Evolutionary conservation across 1,140 invertebrate species (phyloP).

Genomic region (Anastrepha ludens): DNA sequence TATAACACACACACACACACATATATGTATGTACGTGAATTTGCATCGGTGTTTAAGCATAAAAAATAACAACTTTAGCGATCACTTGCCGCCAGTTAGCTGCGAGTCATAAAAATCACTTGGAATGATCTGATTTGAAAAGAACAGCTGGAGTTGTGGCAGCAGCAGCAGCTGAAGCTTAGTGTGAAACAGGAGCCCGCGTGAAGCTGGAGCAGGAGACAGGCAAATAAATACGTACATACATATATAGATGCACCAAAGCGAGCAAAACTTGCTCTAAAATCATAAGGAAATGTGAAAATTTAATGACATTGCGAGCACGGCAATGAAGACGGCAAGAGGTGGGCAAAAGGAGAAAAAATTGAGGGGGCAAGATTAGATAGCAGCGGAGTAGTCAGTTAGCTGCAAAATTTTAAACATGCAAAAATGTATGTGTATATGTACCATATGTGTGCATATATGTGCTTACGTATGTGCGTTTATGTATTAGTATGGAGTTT

Average conservation of each 20-base stretch:
- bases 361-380: neutral
- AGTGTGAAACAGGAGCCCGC: neutral
- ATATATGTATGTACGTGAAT: neutral
- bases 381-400: neutral
- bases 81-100: constrained; percentile 10
- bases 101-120: constrained; percentile 46
- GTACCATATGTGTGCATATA: neutral
- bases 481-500: neutral
- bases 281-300: constrained; percentile 42
- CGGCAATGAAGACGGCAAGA: neutral
- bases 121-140: constrained; percentile 32
- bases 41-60: no score
- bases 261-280: constrained; percentile 30
- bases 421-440: neutral
- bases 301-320: constrained; percentile 25
- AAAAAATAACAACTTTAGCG: constrained; percentile 25
- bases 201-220: neutral
- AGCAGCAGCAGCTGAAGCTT: neutral
- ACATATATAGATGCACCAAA: neutral
- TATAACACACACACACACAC: neutral
- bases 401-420: neutral
- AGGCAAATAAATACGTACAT: neutral
- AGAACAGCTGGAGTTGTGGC: constrained; percentile 25
- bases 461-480: neutral
- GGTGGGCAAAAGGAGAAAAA: neutral